Base-by-base conservation (phyloP, 2,888 invertebrate species). In the Nemotelus pantherinus region DNA sequence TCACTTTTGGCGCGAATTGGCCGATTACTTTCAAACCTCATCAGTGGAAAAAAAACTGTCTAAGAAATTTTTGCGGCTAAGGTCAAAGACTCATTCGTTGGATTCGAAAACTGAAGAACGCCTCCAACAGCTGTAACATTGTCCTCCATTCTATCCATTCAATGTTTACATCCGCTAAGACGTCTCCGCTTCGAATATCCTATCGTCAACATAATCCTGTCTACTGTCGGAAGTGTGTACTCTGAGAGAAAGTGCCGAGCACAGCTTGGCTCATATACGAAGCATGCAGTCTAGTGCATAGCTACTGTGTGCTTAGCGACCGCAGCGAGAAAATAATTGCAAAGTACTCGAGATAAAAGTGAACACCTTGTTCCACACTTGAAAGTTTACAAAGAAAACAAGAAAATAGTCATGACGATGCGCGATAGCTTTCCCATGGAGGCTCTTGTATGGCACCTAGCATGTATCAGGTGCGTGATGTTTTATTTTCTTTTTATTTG, bases 291-390 rank as follows among this genome's bases (percentile, higher is more conserved):
- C 25, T 25, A 25, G 10, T 10, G 63, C 10, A 43, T 50, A 53
- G 44, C 57, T n/a, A 47, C 44, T 47, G 6, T 58, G 72, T 74
- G 48, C 47, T 41, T 50, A 43, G 25, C 25, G 41, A 74, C 63
- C 58, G 47, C 47, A 72, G 44, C 41, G 48, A 39, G 74, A 74
- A 74, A 74, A 48, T 74, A 74, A 74, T 74, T 74, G 74, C 60
- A 60, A 60, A 74, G 74, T 48, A 74, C 74, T 74, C 63, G 48
- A 60, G 74, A 60, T 48, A 48, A 74, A 74, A 63, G 60, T 63
- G 74, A 60, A 74, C 74, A 74, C 74, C 60, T 74, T 63, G 60
- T 57, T 57, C 45, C 50, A 43, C 63, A 74, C 74, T 74, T 60
- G 63, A 63, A 74, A 57, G 44, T 74, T 74, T 63, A 74, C 74